Evolutionary conservation across 92 coral and sea anemone genomes (phyloP), one percentile per base, ranked within the genome.

Genomic region (Meandrina meandrites): DNA sequence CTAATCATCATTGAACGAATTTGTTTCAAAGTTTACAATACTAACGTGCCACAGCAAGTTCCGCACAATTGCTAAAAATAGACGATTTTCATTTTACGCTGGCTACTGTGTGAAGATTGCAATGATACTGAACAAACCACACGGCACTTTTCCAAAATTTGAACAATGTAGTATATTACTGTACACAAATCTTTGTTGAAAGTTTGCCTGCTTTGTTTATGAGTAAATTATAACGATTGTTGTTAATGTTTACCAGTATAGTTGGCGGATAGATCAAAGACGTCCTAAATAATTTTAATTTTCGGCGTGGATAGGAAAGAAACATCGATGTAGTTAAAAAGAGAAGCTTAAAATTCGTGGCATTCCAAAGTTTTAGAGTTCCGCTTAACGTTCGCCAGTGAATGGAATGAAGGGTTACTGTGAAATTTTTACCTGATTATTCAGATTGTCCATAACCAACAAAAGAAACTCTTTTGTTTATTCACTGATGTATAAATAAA

Each of bases 31-130:
- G 48, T 68, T 68, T 28, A 8, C 37, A 47, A 47, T 68, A 68
- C 77, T 4, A 28, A 82, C 66, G 74, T 18, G 86, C 22, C 77
- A 32, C 22, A 82, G n/a, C 77, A 82, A 48, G 45, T 82, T 45
- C 74, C 77, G 28, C 14, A 21, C 19, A 30, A 17, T 0, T 2
- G 13, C 77, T 40, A 19, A 82, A 68, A 69, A 48, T 66, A 37
- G 24, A 27, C 9, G 53, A 15, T 81, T 14, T 34, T 40, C 0
- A 13, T 22, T 51, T 16, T 3, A 36, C 16, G 27, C 62, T 17
- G 5, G 68, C 68, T 14, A 27, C 35, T 1, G 71, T 27, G 21
- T 66, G 22, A 62, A 22, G 69, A 62, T 62, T 8, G 11, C 69
- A 24, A 28, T 22, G 34, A 66, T 28, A 27, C 71, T 13, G 14